Evolutionary conservation across 2,797 vertebrate species (phyloP).

Genomic region (Coreius guichenoti): DNA sequence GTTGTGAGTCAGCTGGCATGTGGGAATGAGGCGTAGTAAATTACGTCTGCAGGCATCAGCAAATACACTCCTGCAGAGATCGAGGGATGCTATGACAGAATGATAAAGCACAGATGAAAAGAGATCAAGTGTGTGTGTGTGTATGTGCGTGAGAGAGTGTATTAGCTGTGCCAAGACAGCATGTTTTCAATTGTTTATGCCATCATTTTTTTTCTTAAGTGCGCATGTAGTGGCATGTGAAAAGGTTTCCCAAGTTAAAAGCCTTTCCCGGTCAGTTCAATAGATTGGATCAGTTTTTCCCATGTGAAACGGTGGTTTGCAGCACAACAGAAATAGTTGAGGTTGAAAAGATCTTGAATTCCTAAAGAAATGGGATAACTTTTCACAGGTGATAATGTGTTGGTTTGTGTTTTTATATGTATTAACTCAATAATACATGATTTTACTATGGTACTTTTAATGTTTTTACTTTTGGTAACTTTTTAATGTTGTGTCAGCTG

Average conservation of each 20-base stretch:
- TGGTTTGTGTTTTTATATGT: too few species aligned
- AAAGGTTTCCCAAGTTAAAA: conserved; percentile 51
- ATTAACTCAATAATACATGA: too few species aligned
- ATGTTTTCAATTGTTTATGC: conserved; percentile 58
- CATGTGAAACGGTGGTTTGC: conserved; percentile 29
- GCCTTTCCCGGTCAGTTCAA: conserved; percentile 48
- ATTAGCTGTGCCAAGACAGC: conserved; percentile 50
- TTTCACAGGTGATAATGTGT: too few species aligned
- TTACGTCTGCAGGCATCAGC: conserved; percentile 68
- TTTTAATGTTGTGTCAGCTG: too few species aligned
- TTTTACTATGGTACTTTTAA: too few species aligned
- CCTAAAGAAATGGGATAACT: too few species aligned
- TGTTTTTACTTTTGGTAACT: too few species aligned
- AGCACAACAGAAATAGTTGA: conserved; percentile 16
- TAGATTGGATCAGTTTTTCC: conserved; percentile 39
- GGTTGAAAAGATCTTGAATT: conserved; percentile 5
- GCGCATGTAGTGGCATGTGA: conserved; percentile 44
- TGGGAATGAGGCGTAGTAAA: conserved; percentile 59
- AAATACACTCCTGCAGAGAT: conserved; percentile 62
- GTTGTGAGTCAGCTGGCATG: conserved; percentile 55
- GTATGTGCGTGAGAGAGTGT: conserved; percentile 37
- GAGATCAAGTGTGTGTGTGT: conserved; percentile 49
- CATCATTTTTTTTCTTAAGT: conserved; percentile 41
- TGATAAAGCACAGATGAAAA: conserved; percentile 61
- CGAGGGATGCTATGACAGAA: conserved; percentile 64